Base-by-base conservation (phyloP, 1,140 invertebrate genomes). In the Monomorium pharaonis region DNA sequence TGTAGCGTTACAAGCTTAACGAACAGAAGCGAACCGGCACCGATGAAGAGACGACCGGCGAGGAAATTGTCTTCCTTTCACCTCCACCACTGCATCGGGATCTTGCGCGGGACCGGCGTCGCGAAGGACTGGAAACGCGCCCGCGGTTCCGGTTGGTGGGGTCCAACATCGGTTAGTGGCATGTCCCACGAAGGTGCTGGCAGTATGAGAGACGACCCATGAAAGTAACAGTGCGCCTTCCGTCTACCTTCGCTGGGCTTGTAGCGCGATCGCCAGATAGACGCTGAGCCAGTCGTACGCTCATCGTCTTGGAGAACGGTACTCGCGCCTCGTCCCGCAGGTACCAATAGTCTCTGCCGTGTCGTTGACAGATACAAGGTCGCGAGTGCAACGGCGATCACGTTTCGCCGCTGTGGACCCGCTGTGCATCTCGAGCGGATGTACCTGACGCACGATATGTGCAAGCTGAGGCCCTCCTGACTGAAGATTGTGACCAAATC, bases 61-160 rank as follows among this genome's bases (percentile, higher is more conserved):
- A 93, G 91, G 89, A 93, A 93, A 93, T n/a, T 91, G 89, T 93
- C 92, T 93, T 93, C 94, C 94, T 94, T 95, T 95, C 94, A 95
- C 92, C 90, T 90, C 75, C 67, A 74, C n/a, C 10, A 49, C 16
- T 42, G 49, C 51, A 80, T 47, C 77, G 75, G 67, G 49, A 49
- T 85, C 74, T 76, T 77, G 67, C 63, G 67, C 24, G 30, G 56
- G 54, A 69, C 60, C 21, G 27, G 44, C 44, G 54, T 72, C 72
- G 62, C 24, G 69, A 80, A 85, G 88, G 84, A 89, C 86, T 85
- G 90, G 81, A 91, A 86, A 70, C 49, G 87, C 74, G 75, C 83
- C 60, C 27, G 84, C 78, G 86, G 89, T 85, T 90, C 70, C 77
- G 74, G 54, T 70, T 91, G 90, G 91, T 90, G 91, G 87, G 91